Percentiles rank a stretch among this genome's conserved stretches.
These are phyloP conservation scores for Connochaetes taurinus DNA, from an alignment of 2,113 vertebrate species.

Conservation along the genomic window DNA sequence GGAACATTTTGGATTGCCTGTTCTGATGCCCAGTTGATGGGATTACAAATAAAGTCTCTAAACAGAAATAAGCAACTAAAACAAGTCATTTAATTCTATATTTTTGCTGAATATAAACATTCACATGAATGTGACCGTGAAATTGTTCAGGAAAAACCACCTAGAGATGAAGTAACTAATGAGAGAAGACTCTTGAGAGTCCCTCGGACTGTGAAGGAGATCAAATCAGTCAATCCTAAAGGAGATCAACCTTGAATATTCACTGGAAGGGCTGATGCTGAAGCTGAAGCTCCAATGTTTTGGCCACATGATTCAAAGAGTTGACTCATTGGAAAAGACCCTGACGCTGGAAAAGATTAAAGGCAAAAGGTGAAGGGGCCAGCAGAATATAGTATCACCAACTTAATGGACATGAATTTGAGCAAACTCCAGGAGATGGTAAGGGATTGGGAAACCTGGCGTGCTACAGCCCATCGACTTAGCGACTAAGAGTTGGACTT, in stretches of 20 bases:
- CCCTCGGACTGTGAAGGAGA: background rate
- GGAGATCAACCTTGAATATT: background rate
- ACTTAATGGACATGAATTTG: background rate
- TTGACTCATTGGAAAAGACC: background rate
- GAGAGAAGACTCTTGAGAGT: background rate
- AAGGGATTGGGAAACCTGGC: background rate
- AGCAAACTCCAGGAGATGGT: background rate
- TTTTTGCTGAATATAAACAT: background rate
- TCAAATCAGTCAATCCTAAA: background rate
- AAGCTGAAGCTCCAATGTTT: background rate
- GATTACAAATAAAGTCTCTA: constrained; percentile 8
- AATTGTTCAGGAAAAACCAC: background rate
- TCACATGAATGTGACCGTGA: background rate
- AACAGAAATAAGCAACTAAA: background rate
- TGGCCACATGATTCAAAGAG: background rate
- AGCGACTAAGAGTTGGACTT: background rate
- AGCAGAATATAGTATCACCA: background rate
- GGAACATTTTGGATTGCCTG: background rate
- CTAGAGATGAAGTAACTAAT: background rate
- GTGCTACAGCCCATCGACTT: background rate
- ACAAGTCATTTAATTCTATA: background rate
- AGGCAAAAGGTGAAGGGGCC: background rate
- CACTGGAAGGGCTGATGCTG: background rate
- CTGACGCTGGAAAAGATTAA: background rate
- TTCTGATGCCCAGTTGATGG: background rate